Conservation (phyloP, 1,140 invertebrate species). For the Neotoxoptera formosana region DNA sequence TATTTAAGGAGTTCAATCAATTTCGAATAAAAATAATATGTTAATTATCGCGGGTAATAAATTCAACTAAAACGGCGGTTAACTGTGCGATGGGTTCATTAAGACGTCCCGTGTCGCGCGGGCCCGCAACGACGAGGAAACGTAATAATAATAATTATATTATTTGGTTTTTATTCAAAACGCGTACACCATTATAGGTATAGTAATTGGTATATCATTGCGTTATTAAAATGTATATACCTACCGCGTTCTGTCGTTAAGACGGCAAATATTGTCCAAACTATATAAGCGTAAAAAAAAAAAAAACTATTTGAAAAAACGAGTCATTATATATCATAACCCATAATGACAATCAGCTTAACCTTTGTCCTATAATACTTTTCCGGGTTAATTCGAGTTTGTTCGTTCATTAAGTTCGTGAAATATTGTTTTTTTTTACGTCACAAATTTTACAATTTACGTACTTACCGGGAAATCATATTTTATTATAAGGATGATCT, state of each 20-base stretch:
- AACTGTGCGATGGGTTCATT: slow-evolving; percentile 23
- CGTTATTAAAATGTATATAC: neutral
- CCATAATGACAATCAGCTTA: slow-evolving; percentile 20
- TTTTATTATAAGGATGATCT: neutral
- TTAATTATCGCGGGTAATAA: neutral
- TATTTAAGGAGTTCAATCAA: neutral
- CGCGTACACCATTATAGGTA: neutral
- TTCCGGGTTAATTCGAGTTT: neutral
- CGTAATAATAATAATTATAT: neutral
- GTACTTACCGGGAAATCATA: neutral
- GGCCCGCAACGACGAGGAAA: neutral
- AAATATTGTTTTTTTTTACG: neutral
- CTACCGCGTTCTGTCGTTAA: neutral
- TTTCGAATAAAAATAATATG: neutral
- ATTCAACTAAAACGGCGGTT: slow-evolving; percentile 1
- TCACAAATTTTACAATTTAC: too few relatives aligned
- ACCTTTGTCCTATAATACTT: neutral
- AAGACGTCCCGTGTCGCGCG: neutral
- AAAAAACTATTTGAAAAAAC: neutral
- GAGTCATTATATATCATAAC: neutral
- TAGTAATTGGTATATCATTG: neutral
- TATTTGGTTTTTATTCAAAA: neutral
- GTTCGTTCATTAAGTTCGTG: neutral
- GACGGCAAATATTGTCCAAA: neutral
- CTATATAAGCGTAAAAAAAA: neutral